Conservation (phyloP, 1,140 invertebrate genomes). For the Drosophila serrata region DNA sequence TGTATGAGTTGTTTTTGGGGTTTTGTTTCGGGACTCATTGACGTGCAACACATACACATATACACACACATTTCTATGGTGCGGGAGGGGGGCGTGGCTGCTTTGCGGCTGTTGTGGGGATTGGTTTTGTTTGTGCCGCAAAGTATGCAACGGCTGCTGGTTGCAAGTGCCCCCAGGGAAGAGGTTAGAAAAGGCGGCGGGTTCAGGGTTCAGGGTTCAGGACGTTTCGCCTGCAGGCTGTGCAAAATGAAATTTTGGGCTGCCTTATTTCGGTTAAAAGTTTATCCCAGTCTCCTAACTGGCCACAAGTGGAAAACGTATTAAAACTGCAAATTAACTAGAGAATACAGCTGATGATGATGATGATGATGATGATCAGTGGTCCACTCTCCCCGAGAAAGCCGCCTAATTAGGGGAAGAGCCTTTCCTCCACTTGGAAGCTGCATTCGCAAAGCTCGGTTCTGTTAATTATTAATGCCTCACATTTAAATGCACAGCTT, state of each 20-base stretch:
- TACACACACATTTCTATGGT: slow-evolving; percentile 15
- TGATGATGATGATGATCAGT: slow-evolving; percentile 56
- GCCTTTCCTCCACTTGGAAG: slow-evolving; percentile 26
- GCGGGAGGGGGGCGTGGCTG: slow-evolving; percentile 29
- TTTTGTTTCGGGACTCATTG: slow-evolving; percentile 79
- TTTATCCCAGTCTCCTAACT: slow-evolving; percentile 32
- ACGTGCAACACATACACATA: slow-evolving; percentile 60
- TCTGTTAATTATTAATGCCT: slow-evolving; percentile 83
- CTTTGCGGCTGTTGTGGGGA: slow-evolving; percentile 40
- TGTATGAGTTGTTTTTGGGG: slow-evolving; percentile 59
- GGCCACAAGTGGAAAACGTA: slow-evolving; percentile 74
- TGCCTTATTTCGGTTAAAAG: slow-evolving; percentile 50
- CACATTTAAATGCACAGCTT: slow-evolving; percentile 80
- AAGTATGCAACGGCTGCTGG: slow-evolving; percentile 59
- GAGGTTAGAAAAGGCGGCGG: not conserved
- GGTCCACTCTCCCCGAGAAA: slow-evolving; percentile 38
- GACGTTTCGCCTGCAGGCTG: not conserved
- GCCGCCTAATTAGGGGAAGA: slow-evolving; percentile 67
- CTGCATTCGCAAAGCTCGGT: slow-evolving; percentile 6
- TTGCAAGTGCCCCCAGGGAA: slow-evolving; percentile 32
- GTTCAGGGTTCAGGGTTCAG: too few relatives aligned
- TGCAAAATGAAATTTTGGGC: slow-evolving; percentile 48
- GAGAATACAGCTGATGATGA: slow-evolving; percentile 64
- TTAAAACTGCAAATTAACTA: slow-evolving; percentile 82
- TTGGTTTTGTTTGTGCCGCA: slow-evolving; percentile 58